A percentile compares a stretch with the other conserved stretches of the same genome.
These are phyloP conservation scores for Holcopasites calliopsidis DNA, from an alignment of 1,140 invertebrate genomes.

Conservation along the genomic window DNA sequence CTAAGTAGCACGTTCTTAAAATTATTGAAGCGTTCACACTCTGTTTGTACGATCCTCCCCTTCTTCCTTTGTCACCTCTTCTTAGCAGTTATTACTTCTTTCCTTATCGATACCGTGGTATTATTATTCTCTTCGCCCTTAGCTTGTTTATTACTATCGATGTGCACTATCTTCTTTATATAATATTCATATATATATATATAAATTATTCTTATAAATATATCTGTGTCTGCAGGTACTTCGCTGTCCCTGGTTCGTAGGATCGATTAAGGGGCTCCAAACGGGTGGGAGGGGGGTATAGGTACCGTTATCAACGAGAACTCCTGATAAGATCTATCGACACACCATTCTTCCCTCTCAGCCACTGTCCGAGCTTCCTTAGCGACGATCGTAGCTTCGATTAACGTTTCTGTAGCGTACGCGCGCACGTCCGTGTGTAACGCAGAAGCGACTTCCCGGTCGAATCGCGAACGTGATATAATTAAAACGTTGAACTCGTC, in stretches of 20 bases:
- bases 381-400: too few relatives aligned
- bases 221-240: constrained; percentile 76
- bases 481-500: constrained; percentile 27
- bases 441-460: neutral
- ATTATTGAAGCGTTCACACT: constrained; percentile 44
- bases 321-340: constrained; percentile 26
- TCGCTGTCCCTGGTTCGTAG: constrained; percentile 74
- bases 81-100: neutral
- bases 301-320: constrained; percentile 25
- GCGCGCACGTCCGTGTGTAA: neutral
- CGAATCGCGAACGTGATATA: neutral
- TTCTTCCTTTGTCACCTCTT: neutral
- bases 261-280: constrained; percentile 43
- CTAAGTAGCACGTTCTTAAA: too few relatives aligned
- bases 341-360: neutral
- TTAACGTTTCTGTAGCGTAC: neutral
- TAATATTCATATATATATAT: constrained; percentile 20
- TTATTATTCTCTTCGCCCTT: constrained; percentile 27
- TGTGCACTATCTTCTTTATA: neutral
- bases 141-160: constrained; percentile 22
- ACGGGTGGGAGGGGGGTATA: too few relatives aligned
- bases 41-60: constrained; percentile 21
- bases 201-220: constrained; percentile 72
- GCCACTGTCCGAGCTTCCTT: neutral
- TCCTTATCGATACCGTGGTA: constrained; percentile 8